phyloP scores from a whole-genome alignment of 1,140 invertebrate species.

The Cotesia chilonis region DNA sequence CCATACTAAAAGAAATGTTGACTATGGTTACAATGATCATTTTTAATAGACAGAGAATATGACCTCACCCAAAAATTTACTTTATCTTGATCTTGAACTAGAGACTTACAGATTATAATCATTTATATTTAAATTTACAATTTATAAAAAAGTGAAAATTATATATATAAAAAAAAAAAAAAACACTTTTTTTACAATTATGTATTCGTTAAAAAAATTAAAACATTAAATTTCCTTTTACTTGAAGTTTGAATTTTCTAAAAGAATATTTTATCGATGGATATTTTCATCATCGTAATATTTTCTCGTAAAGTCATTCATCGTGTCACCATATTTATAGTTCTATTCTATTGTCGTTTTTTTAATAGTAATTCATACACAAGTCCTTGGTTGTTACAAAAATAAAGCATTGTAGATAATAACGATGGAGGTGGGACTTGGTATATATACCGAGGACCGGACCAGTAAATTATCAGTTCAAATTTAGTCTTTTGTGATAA shows the following conservation, averaged over 20 bases:
- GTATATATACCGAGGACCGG: slow-evolving; percentile 49
- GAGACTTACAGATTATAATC: too few relatives aligned
- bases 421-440: slow-evolving; percentile 25
- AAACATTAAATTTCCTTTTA: too few relatives aligned
- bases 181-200: too few relatives aligned
- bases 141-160: too few relatives aligned
- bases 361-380: slow-evolving; percentile 5
- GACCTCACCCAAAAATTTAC: slow-evolving; percentile 50
- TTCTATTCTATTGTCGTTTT: slow-evolving; percentile 35
- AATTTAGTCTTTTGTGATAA: slow-evolving; percentile 27
- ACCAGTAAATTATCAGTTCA: slow-evolving; percentile 44
- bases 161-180: too few relatives aligned
- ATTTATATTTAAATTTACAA: too few relatives aligned
- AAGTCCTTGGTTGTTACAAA: slow-evolving; percentile 35
- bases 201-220: too few relatives aligned
- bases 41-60: slow-evolving; percentile 40
- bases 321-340: slow-evolving; percentile 39
- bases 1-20: background rate
- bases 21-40: slow-evolving; percentile 39
- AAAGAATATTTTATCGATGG: too few relatives aligned
- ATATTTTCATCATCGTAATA: too few relatives aligned
- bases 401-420: slow-evolving; percentile 32
- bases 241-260: too few relatives aligned
- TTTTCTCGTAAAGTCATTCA: too few relatives aligned
- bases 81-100: slow-evolving; percentile 41